Evolutionary conservation across 1,140 invertebrate genomes (phyloP).

Genomic region (Trachelipus rathkii): DNA sequence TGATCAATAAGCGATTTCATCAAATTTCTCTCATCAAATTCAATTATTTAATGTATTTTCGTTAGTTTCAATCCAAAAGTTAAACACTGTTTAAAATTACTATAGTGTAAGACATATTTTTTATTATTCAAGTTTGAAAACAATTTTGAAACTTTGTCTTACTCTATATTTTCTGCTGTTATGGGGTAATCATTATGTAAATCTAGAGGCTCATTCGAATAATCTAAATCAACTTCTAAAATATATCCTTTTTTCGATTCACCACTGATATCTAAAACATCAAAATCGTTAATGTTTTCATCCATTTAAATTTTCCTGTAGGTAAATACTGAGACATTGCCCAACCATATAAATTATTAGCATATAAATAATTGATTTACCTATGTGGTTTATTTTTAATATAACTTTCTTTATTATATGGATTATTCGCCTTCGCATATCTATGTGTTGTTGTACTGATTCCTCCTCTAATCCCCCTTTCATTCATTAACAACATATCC

Average conservation of each 20-base stretch:
- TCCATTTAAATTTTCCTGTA: slow-evolving; percentile 1
- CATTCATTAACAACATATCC: not conserved
- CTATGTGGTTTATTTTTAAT: not conserved
- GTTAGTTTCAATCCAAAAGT: too few relatives aligned
- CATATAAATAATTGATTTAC: not conserved
- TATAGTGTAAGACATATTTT: too few relatives aligned
- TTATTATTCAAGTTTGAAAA: slow-evolving; percentile 6
- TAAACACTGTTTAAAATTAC: too few relatives aligned
- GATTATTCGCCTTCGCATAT: slow-evolving; percentile 21
- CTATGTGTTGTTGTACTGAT: not conserved
- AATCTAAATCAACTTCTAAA: slow-evolving; percentile 21
- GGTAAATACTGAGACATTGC: not conserved
- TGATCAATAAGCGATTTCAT: too few relatives aligned
- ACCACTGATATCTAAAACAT: not conserved
- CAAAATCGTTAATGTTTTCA: not conserved
- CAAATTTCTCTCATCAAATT: too few relatives aligned
- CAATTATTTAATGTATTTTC: too few relatives aligned
- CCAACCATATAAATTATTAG: slow-evolving; percentile 12
- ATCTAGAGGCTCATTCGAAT: not conserved
- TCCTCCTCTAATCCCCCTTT: not conserved
- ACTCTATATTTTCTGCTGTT: not conserved
- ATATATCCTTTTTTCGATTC: not conserved
- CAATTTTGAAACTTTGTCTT: slow-evolving; percentile 12
- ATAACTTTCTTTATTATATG: not conserved
- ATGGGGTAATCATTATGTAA: not conserved